These are phyloP conservation scores for Folsomia candida DNA, from an alignment of 2,888 invertebrate genomes.

Conservation along the genomic window DNA sequence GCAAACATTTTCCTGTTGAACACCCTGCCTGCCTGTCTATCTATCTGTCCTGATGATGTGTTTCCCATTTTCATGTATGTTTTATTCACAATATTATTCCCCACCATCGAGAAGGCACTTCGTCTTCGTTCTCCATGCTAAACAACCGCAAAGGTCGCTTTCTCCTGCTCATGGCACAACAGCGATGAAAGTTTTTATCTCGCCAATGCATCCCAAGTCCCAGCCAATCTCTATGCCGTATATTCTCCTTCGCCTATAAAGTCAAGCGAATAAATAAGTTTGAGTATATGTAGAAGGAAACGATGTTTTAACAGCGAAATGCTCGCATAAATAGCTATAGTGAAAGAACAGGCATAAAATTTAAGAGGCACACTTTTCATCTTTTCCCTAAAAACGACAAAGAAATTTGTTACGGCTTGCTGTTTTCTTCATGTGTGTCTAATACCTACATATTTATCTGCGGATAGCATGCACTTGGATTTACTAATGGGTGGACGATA, in stretches of 20 bases:
- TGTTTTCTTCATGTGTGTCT: no score
- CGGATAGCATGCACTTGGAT: no score
- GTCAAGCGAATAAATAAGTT: neutral
- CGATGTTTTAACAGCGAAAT: neutral
- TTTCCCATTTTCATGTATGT: slow-evolving; percentile 11
- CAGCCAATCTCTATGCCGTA: no score
- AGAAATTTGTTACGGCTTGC: no score
- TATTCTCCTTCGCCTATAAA: neutral
- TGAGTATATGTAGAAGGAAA: neutral
- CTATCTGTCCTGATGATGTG: slow-evolving; percentile 12
- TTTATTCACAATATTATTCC: slow-evolving; percentile 15
- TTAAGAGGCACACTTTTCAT: neutral
- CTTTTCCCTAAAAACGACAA: no score
- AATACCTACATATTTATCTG: no score
- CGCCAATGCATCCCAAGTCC: no score
- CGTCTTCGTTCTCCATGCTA: neutral
- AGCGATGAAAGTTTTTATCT: neutral
- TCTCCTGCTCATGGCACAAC: neutral
- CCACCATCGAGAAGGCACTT: neutral
- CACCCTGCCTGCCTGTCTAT: neutral
- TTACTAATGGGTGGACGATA: no score
- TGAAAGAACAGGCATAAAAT: neutral
- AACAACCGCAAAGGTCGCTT: neutral
- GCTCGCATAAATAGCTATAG: no score
- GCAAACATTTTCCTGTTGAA: slow-evolving; percentile 3